These are phyloP conservation scores for Idaea straminata DNA, from an alignment of 2,888 invertebrate species.

Conservation along the genomic window DNA sequence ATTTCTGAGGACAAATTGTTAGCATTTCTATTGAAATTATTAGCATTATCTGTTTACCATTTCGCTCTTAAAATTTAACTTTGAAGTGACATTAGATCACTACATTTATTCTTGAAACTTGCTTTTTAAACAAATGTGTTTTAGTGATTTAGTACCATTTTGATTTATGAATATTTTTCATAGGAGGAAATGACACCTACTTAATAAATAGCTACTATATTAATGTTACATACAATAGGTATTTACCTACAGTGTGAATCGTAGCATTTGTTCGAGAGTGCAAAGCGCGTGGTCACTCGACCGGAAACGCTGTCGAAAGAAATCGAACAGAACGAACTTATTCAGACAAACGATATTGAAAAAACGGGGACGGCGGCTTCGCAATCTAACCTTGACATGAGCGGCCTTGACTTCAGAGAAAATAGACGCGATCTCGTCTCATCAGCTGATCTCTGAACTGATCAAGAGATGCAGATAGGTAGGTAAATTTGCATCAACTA, in stretches of 20 bases:
- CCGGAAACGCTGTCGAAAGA: conserved; percentile 70
- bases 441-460: conserved; percentile 29
- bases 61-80: not conserved
- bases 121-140: too few species aligned
- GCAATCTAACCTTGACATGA: conserved; percentile 71
- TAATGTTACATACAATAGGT: not conserved
- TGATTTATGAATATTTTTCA: too few species aligned
- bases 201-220: not conserved
- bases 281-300: conserved; percentile 50
- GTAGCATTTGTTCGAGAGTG: conserved; percentile 21
- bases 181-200: too few species aligned
- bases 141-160: too few species aligned
- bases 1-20: not conserved
- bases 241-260: conserved; percentile 5
- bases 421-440: conserved; percentile 45
- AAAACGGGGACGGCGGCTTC: conserved; percentile 67
- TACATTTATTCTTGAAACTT: too few species aligned
- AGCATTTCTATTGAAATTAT: not conserved
- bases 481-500: not conserved
- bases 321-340: conserved; percentile 62
- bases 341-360: conserved; percentile 58
- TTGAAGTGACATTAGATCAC: too few species aligned
- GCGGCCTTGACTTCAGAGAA: conserved; percentile 74
- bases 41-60: not conserved
- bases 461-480: not conserved